Evolutionary conservation across 1,140 invertebrate species (phyloP).

Genomic region (Gryon sp.): DNA sequence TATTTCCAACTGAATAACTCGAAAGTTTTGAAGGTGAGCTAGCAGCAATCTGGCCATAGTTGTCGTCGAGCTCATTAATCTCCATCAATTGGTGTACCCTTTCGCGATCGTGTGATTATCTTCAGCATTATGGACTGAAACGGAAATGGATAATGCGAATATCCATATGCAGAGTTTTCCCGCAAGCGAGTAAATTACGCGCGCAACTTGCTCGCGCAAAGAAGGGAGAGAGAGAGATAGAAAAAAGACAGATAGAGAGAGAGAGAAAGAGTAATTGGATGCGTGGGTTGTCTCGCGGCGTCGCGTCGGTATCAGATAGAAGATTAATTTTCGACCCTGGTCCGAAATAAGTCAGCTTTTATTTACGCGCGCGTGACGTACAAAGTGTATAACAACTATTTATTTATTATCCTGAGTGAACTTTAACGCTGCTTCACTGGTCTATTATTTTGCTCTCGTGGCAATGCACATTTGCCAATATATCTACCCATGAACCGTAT

Average conservation of each 20-base stretch:
- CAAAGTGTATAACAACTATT: slow-evolving; percentile 59
- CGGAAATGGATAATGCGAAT: slow-evolving; percentile 52
- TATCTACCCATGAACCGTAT: slow-evolving; percentile 6
- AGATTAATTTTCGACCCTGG: slow-evolving; percentile 67
- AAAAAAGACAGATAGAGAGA: too few species aligned
- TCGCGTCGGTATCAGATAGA: slow-evolving; percentile 50
- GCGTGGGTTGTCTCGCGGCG: slow-evolving; percentile 63
- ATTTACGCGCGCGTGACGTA: slow-evolving; percentile 44
- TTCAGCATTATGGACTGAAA: slow-evolving; percentile 1
- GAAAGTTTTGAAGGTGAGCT: not conserved
- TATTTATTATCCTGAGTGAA: slow-evolving; percentile 52
- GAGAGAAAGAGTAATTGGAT: slow-evolving; percentile 68
- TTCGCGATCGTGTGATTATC: too few species aligned
- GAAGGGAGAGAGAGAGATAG: too few species aligned
- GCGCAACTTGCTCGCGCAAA: slow-evolving; percentile 52
- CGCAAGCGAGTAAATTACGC: slow-evolving; percentile 59
- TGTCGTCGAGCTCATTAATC: slow-evolving; percentile 41
- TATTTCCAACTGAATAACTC: too few species aligned
- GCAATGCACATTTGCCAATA: too few species aligned
- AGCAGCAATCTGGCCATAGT: slow-evolving; percentile 1
- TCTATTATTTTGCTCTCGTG: slow-evolving; percentile 53
- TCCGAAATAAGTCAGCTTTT: slow-evolving; percentile 52
- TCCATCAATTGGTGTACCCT: slow-evolving; percentile 19
- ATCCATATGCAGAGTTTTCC: slow-evolving; percentile 61
- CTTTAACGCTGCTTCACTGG: slow-evolving; percentile 35